Evolutionary conservation across 2,113 vertebrate genomes (phyloP).

Genomic region (Hucho hucho): DNA sequence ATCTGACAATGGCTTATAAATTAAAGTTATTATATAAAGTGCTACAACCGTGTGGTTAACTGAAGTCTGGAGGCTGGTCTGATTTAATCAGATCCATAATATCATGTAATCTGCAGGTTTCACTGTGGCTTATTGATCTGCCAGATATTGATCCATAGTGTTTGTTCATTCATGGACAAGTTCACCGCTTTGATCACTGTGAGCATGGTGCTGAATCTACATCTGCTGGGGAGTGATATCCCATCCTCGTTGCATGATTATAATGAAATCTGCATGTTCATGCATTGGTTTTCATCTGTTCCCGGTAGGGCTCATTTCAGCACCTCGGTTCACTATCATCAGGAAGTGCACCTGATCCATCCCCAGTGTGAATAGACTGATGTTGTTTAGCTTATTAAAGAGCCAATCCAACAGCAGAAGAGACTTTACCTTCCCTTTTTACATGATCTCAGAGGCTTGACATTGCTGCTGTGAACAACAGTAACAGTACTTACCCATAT

Average conservation of each 20-base stretch:
- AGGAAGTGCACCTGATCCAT: too few relatives aligned
- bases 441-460: too few relatives aligned
- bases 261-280: slow-evolving; percentile 62
- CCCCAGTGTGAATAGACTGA: too few relatives aligned
- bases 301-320: too few relatives aligned
- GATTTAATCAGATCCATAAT: slow-evolving; percentile 54
- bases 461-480: too few relatives aligned
- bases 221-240: slow-evolving; percentile 52
- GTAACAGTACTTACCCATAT: too few relatives aligned
- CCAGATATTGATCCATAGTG: slow-evolving; percentile 65
- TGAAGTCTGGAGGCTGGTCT: background rate
- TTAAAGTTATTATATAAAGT: background rate
- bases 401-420: too few relatives aligned
- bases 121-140: slow-evolving; percentile 63
- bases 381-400: too few relatives aligned
- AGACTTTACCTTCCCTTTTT: too few relatives aligned
- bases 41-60: background rate
- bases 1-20: too few relatives aligned
- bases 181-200: slow-evolving; percentile 63
- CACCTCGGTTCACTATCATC: too few relatives aligned
- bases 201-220: slow-evolving; percentile 58
- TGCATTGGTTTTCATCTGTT: slow-evolving; percentile 35
- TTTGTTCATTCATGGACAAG: slow-evolving; percentile 65
- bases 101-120: slow-evolving; percentile 51
- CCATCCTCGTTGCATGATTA: slow-evolving; percentile 53